Conservation (phyloP, 2,888 invertebrate species). For the Ectemnius lituratus region DNA sequence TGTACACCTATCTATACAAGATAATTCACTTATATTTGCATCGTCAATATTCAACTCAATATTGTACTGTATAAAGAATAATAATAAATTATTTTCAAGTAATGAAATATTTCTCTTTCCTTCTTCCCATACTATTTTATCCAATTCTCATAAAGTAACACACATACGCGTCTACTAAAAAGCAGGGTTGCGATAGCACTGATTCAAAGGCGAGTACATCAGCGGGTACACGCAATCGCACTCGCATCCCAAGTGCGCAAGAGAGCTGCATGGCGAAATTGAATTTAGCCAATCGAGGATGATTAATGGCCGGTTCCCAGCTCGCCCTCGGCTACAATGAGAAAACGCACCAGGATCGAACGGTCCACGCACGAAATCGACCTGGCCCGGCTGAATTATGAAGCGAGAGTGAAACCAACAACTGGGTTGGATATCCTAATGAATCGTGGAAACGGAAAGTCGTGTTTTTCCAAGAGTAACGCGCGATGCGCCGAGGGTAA, state of each 20-base stretch:
- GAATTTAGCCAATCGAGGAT: neutral
- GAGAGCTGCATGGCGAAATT: neutral
- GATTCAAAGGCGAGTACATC: too few relatives aligned
- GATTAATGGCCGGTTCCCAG: slow-evolving; percentile 4
- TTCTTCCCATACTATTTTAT: too few relatives aligned
- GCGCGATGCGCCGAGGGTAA: slow-evolving; percentile 26
- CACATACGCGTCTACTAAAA: too few relatives aligned
- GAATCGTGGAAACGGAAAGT: slow-evolving; percentile 18
- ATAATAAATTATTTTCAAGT: too few relatives aligned
- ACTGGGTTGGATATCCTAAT: neutral
- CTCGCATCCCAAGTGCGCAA: slow-evolving; percentile 2
- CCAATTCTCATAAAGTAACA: too few relatives aligned
- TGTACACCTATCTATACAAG: too few relatives aligned
- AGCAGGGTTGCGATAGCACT: too few relatives aligned
- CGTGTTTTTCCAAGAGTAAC: slow-evolving; percentile 22
- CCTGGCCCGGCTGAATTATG: slow-evolving; percentile 3
- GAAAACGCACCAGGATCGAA: neutral
- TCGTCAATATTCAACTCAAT: too few relatives aligned
- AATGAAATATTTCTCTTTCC: too few relatives aligned
- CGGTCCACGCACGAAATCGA: neutral
- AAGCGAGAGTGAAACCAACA: neutral
- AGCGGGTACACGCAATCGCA: neutral
- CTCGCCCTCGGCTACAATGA: neutral
- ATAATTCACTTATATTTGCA: too few relatives aligned
- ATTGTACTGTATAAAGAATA: too few relatives aligned